Conservation (phyloP, 1,140 invertebrate species). For the Drosophila lacertosa region DNA sequence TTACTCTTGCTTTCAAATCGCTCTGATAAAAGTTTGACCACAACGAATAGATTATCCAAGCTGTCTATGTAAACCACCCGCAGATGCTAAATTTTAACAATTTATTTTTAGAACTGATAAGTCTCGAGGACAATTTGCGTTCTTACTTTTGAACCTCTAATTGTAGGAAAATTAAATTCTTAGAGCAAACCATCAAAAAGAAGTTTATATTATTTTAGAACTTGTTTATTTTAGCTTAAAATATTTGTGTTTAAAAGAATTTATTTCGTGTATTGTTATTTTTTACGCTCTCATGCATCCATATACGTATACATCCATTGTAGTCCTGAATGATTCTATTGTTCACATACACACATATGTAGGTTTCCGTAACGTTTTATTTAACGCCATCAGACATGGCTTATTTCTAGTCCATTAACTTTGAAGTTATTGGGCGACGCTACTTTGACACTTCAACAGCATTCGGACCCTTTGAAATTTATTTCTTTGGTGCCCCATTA, state of each 20-base stretch:
- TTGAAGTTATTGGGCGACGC: conserved; percentile 67
- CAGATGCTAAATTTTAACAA: conserved; percentile 27
- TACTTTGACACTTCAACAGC: conserved; percentile 69
- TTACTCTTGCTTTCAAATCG: conserved; percentile 14
- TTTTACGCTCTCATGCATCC: neutral
- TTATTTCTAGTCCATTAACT: conserved; percentile 80
- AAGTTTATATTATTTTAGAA: neutral
- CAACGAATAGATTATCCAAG: conserved; percentile 31
- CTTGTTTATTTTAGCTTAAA: neutral
- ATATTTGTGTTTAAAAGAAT: neutral
- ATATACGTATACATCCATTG: neutral
- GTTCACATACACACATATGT: conserved; percentile 5
- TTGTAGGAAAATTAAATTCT: neutral
- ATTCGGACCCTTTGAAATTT: conserved; percentile 43
- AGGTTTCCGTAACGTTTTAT: conserved; percentile 48
- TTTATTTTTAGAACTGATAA: neutral
- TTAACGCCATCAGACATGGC: conserved; percentile 71
- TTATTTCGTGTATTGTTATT: neutral
- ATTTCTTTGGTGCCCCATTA: conserved; percentile 16
- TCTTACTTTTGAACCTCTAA: conserved; percentile 3
- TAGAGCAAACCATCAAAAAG: neutral
- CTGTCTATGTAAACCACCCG: conserved; percentile 40
- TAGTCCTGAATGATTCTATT: neutral
- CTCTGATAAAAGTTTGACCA: conserved; percentile 59
- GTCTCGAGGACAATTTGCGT: conserved; percentile 1